These are phyloP conservation scores for Prietella phreatophila DNA, from an alignment of 2,113 vertebrate genomes.

Conservation along the genomic window DNA sequence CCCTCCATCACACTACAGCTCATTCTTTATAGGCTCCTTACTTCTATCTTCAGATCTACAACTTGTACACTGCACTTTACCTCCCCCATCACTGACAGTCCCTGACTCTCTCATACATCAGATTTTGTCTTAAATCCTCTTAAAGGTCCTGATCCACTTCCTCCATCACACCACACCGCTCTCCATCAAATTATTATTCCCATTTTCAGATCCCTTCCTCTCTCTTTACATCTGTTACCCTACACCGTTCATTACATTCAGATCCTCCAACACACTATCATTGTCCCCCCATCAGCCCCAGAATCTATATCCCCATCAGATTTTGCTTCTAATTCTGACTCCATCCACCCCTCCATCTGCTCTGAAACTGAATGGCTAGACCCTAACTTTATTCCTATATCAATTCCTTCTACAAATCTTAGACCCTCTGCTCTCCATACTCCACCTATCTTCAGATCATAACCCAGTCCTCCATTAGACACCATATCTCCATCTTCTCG, in stretches of 20 bases:
- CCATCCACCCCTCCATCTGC: not conserved
- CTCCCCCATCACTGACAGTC: not conserved
- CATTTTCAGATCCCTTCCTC: no score
- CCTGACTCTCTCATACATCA: not conserved
- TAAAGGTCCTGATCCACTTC: not conserved
- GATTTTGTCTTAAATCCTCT: not conserved
- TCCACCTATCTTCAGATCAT: not conserved
- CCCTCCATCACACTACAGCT: not conserved
- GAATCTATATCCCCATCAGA: no score
- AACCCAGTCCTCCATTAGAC: not conserved
- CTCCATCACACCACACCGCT: not conserved
- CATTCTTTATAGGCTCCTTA: not conserved
- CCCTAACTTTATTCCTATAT: not conserved
- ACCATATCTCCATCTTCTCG: not conserved
- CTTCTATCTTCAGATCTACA: not conserved
- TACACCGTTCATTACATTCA: no score
- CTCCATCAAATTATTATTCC: no score
- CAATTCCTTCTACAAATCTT: not conserved
- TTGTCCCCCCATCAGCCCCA: no score
- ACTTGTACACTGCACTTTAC: not conserved
- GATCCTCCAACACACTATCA: no score
- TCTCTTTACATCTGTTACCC: no score
- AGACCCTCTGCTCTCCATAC: not conserved
- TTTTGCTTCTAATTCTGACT: not conserved
- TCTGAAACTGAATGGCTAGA: not conserved